These are phyloP conservation scores for Drosophila pseudotakahashii DNA, from an alignment of 2,888 invertebrate genomes.

Conservation along the genomic window DNA sequence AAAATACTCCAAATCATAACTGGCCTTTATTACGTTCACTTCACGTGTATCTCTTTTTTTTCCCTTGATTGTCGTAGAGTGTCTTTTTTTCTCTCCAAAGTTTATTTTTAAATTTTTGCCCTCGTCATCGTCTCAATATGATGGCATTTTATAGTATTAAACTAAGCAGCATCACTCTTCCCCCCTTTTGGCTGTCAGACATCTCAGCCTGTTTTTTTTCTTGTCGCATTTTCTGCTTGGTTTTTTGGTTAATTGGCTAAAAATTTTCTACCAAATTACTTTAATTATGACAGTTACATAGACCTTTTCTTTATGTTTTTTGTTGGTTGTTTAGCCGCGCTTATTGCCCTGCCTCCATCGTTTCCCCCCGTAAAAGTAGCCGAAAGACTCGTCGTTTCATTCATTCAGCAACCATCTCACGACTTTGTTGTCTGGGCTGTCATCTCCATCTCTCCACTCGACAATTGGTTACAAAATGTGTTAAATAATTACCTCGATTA, in stretches of 20 bases:
- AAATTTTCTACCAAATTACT: slow-evolving; percentile 82
- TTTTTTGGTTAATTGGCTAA: slow-evolving; percentile 81
- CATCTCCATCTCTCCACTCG: slow-evolving; percentile 22
- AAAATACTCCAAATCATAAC: slow-evolving; percentile 24
- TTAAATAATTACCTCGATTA: slow-evolving; percentile 73
- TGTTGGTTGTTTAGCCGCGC: slow-evolving; percentile 61
- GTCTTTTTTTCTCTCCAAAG: slow-evolving; percentile 7
- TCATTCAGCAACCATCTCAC: slow-evolving; percentile 9
- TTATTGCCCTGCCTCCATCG: slow-evolving; percentile 44
- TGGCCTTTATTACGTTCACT: slow-evolving; percentile 7
- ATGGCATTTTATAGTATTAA: slow-evolving; percentile 77
- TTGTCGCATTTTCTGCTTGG: slow-evolving; percentile 75
- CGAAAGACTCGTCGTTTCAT: slow-evolving; percentile 12
- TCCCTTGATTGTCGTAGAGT: not conserved
- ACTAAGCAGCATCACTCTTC: slow-evolving; percentile 63
- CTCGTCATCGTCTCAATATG: slow-evolving; percentile 69
- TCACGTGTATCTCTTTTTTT: slow-evolving; percentile 1
- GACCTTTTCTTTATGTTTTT: slow-evolving; percentile 46
- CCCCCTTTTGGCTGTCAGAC: slow-evolving; percentile 33
- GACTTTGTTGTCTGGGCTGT: slow-evolving; percentile 36
- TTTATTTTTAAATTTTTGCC: slow-evolving; percentile 46
- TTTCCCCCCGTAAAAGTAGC: slow-evolving; percentile 8
- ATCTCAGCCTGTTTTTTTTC: slow-evolving; percentile 35
- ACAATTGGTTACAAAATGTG: slow-evolving; percentile 62
- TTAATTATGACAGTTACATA: slow-evolving; percentile 81